Evolutionary conservation across 2,797 vertebrate genomes (phyloP).

Genomic region (Pantherophis alleghaniensis): DNA sequence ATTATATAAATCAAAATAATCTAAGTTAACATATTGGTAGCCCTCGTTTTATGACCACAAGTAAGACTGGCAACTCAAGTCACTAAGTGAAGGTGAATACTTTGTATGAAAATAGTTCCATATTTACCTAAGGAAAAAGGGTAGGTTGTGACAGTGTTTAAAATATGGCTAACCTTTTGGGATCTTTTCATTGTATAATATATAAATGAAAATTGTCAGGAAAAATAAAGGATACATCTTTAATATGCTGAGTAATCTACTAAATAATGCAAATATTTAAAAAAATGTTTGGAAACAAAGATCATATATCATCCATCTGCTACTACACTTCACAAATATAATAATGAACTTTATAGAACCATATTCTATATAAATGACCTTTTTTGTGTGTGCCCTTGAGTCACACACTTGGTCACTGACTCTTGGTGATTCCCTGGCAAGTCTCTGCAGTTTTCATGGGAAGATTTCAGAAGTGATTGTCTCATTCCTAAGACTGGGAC

Average conservation of each 20-base stretch:
- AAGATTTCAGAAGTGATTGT: not conserved
- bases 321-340: not conserved
- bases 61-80: not conserved
- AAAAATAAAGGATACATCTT: no score
- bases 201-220: not conserved
- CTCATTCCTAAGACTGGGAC: not conserved
- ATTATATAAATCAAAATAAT: not conserved
- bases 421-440: not conserved
- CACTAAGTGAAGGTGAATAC: not conserved
- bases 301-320: not conserved
- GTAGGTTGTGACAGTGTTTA: not conserved
- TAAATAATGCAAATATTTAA: not conserved
- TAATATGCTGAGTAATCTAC: no score
- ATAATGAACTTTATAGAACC: not conserved
- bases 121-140: not conserved
- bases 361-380: not conserved
- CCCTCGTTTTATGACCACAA: not conserved
- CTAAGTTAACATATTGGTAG: not conserved
- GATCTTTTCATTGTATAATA: not conserved
- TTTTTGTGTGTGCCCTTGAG: not conserved
- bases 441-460: not conserved
- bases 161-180: not conserved
- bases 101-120: not conserved
- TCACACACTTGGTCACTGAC: not conserved
- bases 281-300: not conserved